Evolutionary conservation across 1,140 invertebrate genomes (phyloP).

Genomic region (Macrotrachela quadricornifera): DNA sequence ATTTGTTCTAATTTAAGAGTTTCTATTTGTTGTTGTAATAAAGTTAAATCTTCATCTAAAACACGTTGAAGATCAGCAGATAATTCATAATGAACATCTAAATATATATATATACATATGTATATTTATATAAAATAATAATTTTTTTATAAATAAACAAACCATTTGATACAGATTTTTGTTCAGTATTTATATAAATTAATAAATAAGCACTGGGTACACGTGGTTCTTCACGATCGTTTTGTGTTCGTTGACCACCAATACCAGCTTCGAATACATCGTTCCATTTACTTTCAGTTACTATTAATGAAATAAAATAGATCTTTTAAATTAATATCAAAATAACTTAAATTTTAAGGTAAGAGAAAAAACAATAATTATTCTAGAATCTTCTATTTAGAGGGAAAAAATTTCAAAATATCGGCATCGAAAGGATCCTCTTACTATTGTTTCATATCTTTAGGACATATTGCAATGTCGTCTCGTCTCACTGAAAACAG

Average conservation of each 20-base stretch:
- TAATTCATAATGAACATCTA: neutral
- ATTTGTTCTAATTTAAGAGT: too few species aligned
- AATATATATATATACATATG: neutral
- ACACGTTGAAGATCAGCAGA: neutral
- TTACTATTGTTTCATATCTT: too few species aligned
- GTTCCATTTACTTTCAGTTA: constrained; percentile 1
- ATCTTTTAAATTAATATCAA: too few species aligned
- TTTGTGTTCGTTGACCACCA: neutral
- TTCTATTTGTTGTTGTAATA: neutral
- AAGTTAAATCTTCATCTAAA: neutral
- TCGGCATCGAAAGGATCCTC: too few species aligned
- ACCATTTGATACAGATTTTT: neutral
- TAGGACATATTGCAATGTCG: too few species aligned
- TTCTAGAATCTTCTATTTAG: too few species aligned
- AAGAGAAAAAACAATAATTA: too few species aligned
- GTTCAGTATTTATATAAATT: constrained; percentile 2
- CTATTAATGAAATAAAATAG: neutral
- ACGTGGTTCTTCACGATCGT: neutral
- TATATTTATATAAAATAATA: neutral
- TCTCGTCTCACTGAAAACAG: too few species aligned
- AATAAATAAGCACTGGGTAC: constrained; percentile 8
- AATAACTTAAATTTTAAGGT: too few species aligned
- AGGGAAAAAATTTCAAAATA: too few species aligned
- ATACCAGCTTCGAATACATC: constrained; percentile 3
- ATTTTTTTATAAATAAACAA: neutral